Evolutionary conservation across 2,888 invertebrate species (phyloP), one percentile per base, ranked within the genome.

Genomic region (Idaea biselata): DNA sequence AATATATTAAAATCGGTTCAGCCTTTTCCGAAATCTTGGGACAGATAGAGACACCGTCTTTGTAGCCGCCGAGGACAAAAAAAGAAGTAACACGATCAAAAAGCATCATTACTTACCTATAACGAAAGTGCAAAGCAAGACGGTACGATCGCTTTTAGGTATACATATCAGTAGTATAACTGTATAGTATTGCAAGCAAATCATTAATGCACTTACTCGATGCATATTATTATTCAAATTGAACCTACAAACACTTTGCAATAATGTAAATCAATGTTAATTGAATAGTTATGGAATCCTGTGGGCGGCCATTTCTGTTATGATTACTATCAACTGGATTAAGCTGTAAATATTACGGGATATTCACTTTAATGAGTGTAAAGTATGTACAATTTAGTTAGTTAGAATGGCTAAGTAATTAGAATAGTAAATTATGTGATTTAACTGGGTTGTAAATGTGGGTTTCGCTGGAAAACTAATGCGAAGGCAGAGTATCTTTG

Each of bases 261-360:
- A 44, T 44, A 44, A 44, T 44, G 44, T 44, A 44, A 44, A 44
- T 44, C 44, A 44, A 44, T 44, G 44, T 44, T 44, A 44, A 44
- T 44, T 44, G 44, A 44, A 44, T 44, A 44, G 44, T 44, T 44
- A 44, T 44, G 44, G 44, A 44, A 44, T 44, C 44, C 44, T 44
- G 33, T 58, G 33, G 58, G 31, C 58, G 16, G n/a, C 33, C 32
- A 58, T 44, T 58, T 61, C 54, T 54, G 44, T 58, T 60, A 63
- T 44, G 61, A 64, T 64, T 58, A 63, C 61, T 63, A 64, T 63
- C 60, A 63, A 58, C 14, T 33, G 64, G 67, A 67, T 67, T 65
- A 67, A 65, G 67, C 63, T 65, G 60, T 65, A 56, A 56, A 18
- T 56, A 61, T 58, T 61, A 61, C 44, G 44, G 44, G 44, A 44